Base-by-base conservation (phyloP, 2,797 vertebrate species). In the Trachops cirrhosus region DNA sequence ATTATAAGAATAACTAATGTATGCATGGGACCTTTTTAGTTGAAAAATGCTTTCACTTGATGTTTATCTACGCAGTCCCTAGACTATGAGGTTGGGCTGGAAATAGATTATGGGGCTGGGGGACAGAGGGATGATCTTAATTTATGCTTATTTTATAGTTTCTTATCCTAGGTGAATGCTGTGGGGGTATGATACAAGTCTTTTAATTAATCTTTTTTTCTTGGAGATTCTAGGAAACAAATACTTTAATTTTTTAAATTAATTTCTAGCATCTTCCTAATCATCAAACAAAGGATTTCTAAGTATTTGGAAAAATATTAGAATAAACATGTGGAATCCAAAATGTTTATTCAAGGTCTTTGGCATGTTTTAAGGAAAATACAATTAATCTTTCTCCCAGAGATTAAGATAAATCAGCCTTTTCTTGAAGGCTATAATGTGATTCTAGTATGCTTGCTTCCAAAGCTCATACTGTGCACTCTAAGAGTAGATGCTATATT, bases 261-360 rank as follows among this genome's bases (percentile, higher is more conserved):
- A 70, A 86, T 94, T 94, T 95, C 22, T 3, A 67, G 26, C 82
- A 37, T 95, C 84, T 94, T 93, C 32, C 32, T 93, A 88, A 41
- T 78, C 32, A 57, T 74, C 52, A 94, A 82, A 86, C 34, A 24
- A 91, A 79, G 64, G 74, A 78, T 96, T 93, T 68, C 68, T 12
- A 90, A 88, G 77, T 89, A 94, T 94, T 95, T 96, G 90, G 80
- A 6, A 95, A 96, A 93, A 79, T 85, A 83, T 95, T 97, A 93
- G 90, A 94, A 86, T 92, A 78, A 92, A 48, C 24, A 32, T 77
- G 50, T 85, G 48, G 64, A 82, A 85, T 94, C 89, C 91, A 87
- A 94, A 94, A 50, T 0, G 0, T 80, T 75, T 95, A 37, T 24
- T 91, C 78, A 62, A 74, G 52, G 39, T 88, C 82, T 94, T 96